Percentiles rank a stretch among this genome's conserved stretches.
Conservation (phyloP, 2,797 vertebrate species). For the Thalassophryne amazonica region DNA sequence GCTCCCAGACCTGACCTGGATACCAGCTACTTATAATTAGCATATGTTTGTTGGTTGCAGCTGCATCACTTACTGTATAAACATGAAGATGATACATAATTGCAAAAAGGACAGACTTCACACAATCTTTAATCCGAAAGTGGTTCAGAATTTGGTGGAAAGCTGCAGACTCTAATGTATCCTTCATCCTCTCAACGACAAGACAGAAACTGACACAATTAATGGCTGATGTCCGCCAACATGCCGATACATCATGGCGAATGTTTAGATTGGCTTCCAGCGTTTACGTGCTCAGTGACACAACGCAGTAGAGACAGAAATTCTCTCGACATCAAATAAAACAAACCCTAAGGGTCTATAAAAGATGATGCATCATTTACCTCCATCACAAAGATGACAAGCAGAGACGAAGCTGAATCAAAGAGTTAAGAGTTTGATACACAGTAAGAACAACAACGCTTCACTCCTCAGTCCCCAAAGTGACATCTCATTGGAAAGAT, state of each 20-base stretch:
- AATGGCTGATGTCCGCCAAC: conserved; percentile 21
- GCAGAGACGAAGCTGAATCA: conserved; percentile 37
- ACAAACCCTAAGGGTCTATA: conserved; percentile 44
- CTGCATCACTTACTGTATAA: no score
- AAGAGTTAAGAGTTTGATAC: conserved; percentile 37
- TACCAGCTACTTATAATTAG: no score
- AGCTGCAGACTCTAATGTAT: conserved; percentile 17
- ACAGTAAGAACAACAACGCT: conserved; percentile 23
- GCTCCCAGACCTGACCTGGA: no score
- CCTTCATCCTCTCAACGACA: conserved; percentile 22
- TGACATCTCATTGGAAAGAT: conserved; percentile 39
- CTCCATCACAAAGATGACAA: conserved; percentile 43
- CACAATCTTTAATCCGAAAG: no score
- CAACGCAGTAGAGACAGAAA: conserved; percentile 38
- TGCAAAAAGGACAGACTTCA: no score
- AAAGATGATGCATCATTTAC: conserved; percentile 16
- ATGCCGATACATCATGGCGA: conserved; percentile 15
- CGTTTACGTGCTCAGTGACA: conserved; percentile 44
- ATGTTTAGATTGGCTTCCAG: conserved; percentile 34
- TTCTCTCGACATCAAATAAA: conserved; percentile 43
- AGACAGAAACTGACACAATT: conserved; percentile 45
- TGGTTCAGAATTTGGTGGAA: no score
- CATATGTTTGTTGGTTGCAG: no score
- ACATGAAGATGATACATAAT: no score
- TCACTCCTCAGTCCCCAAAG: conserved; percentile 24